These are phyloP conservation scores for Amphipyra berbera DNA, from an alignment of 2,888 invertebrate genomes.

Conservation along the genomic window DNA sequence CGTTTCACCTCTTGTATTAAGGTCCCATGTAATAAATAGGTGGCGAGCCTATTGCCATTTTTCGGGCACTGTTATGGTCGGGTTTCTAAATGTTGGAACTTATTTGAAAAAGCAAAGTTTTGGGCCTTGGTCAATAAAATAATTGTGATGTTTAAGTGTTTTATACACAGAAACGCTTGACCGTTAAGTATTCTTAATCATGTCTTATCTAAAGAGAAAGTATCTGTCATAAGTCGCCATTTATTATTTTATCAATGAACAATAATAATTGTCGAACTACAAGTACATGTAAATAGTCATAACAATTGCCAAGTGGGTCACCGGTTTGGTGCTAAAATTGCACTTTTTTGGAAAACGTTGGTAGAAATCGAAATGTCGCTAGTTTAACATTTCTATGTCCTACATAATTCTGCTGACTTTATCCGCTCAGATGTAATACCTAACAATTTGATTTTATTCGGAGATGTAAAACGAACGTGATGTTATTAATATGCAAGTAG, in stretches of 20 bases:
- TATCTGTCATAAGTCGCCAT: conserved; percentile 36
- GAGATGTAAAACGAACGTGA: neutral
- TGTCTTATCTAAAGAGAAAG: conserved; percentile 49
- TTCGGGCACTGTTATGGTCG: too few species aligned
- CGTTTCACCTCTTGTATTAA: too few species aligned
- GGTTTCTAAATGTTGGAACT: too few species aligned
- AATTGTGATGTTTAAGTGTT: too few species aligned
- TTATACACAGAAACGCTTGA: neutral
- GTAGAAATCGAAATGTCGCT: conserved; percentile 23
- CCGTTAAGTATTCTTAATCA: conserved; percentile 32
- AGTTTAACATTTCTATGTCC: conserved; percentile 34
- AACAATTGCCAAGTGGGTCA: conserved; percentile 48
- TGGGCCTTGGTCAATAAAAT: neutral
- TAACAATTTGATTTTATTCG: conserved; percentile 9
- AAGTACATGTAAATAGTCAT: conserved; percentile 19
- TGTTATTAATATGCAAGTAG: neutral
- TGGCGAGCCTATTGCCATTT: too few species aligned
- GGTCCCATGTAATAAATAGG: too few species aligned
- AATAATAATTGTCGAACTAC: conserved; percentile 24
- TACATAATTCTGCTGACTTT: conserved; percentile 45
- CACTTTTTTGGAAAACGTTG: conserved; percentile 42
- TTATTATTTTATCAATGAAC: conserved; percentile 44
- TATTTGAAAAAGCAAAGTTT: neutral
- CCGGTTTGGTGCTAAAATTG: conserved; percentile 37
- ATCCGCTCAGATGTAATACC: conserved; percentile 1